Evolutionary conservation across 2,888 invertebrate species (phyloP), one percentile per base, ranked within the genome.

Genomic region (Gisinianus flammeolus): DNA sequence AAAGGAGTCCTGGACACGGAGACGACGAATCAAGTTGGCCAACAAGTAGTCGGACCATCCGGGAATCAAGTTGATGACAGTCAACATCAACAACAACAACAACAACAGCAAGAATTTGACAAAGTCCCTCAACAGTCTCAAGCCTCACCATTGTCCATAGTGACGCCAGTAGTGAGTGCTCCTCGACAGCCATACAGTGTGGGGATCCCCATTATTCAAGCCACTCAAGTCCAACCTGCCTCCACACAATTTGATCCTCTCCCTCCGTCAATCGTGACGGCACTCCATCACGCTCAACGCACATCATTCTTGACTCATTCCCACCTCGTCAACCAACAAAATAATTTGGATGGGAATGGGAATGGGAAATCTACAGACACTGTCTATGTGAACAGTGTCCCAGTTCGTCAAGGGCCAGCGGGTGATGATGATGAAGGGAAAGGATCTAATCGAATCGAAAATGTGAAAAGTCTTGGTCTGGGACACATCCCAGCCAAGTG

Each of bases 231-330:
- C 1, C 80, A 75, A 12, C 78, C 76, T n/a, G 80, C 78, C 16
- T 26, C 24, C 31, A 78, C 75, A 12, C 77, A 80, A 3, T 83
- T 79, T 69, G 82, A 81, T 31, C 83, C 82, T 16, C 56, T 83
- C 16, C 83, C 81, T 4, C 83, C 83, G 6, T 84, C 85, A 12
- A 82, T 85, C 44, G 82, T 83, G 72, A 81, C 83, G 10, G 85
- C 83, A 10, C 71, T 85, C 3, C 81, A 83, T 69, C 83, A 85
- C 58, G 84, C 85, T 19, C 85, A 85, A 67, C 73, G 82, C 71
- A 85, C 85, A 6, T 85, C 85, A 0, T 81, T 83, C 62, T 78
- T 85, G n/a, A 85, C 85, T 58, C 85, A 85, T 72, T 81, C 82
- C 31, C 81, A 83, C 54, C 80, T 83, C 56, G 77, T 76, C 6